These are phyloP conservation scores for Sarcophaga variegata DNA, from an alignment of 2,888 invertebrate species.

Conservation along the genomic window DNA sequence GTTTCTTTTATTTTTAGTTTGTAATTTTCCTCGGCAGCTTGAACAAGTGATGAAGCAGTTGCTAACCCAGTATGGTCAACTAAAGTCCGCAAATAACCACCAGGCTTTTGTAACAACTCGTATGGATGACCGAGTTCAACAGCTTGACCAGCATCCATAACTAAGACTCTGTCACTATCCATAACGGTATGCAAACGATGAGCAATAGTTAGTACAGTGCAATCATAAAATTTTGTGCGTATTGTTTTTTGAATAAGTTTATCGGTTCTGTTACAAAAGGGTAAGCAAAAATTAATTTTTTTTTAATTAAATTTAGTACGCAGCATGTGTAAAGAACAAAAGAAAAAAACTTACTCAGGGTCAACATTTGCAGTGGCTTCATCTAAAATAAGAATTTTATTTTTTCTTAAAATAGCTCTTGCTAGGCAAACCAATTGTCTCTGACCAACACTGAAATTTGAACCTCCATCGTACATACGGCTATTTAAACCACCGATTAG, in stretches of 20 bases:
- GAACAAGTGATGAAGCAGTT: conserved; percentile 83
- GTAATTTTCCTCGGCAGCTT: conserved; percentile 84
- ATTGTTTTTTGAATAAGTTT: conserved; percentile 92
- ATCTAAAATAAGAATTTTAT: conserved; percentile 91
- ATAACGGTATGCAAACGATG: conserved; percentile 95
- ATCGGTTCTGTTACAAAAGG: conserved; percentile 86
- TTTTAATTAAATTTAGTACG: background rate
- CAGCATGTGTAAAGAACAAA: background rate
- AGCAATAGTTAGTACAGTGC: conserved; percentile 95
- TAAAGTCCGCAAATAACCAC: conserved; percentile 85
- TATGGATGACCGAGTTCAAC: conserved; percentile 91
- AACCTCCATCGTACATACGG: conserved; percentile 88
- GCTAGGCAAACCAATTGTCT: conserved; percentile 94
- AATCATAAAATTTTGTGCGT: conserved; percentile 88
- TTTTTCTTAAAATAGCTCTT: conserved; percentile 90
- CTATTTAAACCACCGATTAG: conserved; percentile 85
- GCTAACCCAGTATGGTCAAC: conserved; percentile 87
- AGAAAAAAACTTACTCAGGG: conserved; percentile 85
- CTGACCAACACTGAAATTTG: conserved; percentile 94
- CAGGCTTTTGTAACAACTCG: conserved; percentile 83
- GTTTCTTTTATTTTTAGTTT: conserved; percentile 70
- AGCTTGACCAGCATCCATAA: conserved; percentile 89
- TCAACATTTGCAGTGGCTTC: conserved; percentile 97
- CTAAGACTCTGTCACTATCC: conserved; percentile 92
- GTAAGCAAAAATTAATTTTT: too few species aligned